phyloP scores from a whole-genome alignment of 2,888 invertebrate genomes.

The Macaria liturata region DNA sequence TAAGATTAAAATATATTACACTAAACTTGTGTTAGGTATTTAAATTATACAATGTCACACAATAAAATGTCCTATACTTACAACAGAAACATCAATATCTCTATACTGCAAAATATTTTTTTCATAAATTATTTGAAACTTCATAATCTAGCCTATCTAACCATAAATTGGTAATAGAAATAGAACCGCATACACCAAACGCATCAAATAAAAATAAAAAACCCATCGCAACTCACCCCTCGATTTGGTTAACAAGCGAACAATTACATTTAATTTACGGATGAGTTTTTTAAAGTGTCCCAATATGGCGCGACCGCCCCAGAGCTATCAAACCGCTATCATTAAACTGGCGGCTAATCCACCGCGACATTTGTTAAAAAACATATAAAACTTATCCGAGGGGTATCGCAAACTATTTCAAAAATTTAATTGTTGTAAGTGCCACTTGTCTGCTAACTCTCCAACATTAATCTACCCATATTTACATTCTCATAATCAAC shows the following conservation, averaged over 20 bases:
- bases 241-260: conserved; percentile 74
- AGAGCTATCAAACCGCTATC: conserved; percentile 55
- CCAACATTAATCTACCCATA: conserved; percentile 31
- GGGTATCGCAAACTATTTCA: conserved; percentile 69
- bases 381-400: conserved; percentile 52
- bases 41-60: too few relatives aligned
- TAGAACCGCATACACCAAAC: conserved; percentile 19
- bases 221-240: conserved; percentile 43
- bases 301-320: conserved; percentile 63
- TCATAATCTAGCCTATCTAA: too few relatives aligned
- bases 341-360: conserved; percentile 53
- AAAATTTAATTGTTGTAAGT: conserved; percentile 75
- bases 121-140: too few relatives aligned
- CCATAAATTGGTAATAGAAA: not conserved
- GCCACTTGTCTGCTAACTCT: conserved; percentile 60
- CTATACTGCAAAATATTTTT: too few relatives aligned
- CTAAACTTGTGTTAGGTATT: too few relatives aligned
- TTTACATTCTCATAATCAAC: conserved; percentile 18
- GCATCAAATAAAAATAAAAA: conserved; percentile 36
- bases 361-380: conserved; percentile 82
- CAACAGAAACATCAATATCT: too few relatives aligned
- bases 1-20: too few relatives aligned
- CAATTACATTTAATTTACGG: conserved; percentile 82
- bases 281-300: conserved; percentile 78
- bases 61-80: too few relatives aligned